Percentiles rank a stretch among this genome's conserved stretches.
These are phyloP conservation scores for Drosophila pegasa DNA, from an alignment of 2,888 invertebrate species.

Conservation along the genomic window DNA sequence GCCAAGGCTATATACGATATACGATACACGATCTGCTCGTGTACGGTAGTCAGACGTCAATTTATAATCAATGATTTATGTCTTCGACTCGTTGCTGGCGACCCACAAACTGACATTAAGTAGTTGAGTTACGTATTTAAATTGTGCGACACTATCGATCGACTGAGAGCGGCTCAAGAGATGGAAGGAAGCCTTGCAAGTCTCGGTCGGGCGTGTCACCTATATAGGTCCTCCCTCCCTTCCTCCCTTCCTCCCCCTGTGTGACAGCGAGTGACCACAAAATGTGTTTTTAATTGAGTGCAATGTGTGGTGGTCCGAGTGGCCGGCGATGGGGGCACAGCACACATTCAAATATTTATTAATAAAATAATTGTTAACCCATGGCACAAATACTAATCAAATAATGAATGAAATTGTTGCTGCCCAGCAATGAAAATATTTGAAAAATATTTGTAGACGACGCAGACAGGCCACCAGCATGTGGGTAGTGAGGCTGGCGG, in stretches of 20 bases:
- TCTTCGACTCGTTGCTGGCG: slow-evolving; percentile 20
- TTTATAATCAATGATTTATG: slow-evolving; percentile 46
- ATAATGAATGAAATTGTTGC: slow-evolving; percentile 51
- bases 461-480: slow-evolving; percentile 54
- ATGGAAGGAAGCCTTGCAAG: slow-evolving; percentile 43
- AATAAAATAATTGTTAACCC: slow-evolving; percentile 75
- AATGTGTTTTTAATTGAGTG: slow-evolving; percentile 78
- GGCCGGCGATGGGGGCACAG: slow-evolving; percentile 67
- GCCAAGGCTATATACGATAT: slow-evolving; percentile 5
- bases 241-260: neutral
- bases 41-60: slow-evolving; percentile 9
- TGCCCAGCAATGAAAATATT: slow-evolving; percentile 65
- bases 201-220: slow-evolving; percentile 22
- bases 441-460: slow-evolving; percentile 68
- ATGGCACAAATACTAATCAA: slow-evolving; percentile 63
- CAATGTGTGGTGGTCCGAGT: slow-evolving; percentile 56
- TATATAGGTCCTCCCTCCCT: neutral
- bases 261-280: slow-evolving; percentile 69
- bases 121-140: slow-evolving; percentile 29
- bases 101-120: slow-evolving; percentile 58
- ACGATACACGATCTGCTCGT: neutral
- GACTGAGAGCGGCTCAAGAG: neutral
- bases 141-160: slow-evolving; percentile 47
- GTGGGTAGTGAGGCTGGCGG: slow-evolving; percentile 38
- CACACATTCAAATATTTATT: slow-evolving; percentile 74